These are phyloP conservation scores for Hylomyscus alleni DNA, from an alignment of 2,797 vertebrate species.

Conservation along the genomic window DNA sequence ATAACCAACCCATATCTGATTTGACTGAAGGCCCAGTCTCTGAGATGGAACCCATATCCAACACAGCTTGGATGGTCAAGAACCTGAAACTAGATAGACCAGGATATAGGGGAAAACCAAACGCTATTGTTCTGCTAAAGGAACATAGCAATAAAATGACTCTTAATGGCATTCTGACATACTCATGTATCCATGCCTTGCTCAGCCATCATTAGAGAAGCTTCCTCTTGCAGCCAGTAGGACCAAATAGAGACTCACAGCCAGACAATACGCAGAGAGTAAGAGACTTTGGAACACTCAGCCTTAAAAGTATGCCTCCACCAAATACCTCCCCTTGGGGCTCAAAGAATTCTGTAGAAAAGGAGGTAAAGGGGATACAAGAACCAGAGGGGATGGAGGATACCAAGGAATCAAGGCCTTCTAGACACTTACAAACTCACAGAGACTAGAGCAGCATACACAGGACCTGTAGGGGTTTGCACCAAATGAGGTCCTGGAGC, in stretches of 20 bases:
- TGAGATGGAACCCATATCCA: not conserved
- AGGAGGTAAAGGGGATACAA: not conserved
- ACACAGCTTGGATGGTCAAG: not conserved
- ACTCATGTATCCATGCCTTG: not conserved
- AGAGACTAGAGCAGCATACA: not conserved
- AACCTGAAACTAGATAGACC: not conserved
- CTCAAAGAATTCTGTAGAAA: not conserved
- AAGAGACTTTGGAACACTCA: not conserved
- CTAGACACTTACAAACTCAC: not conserved
- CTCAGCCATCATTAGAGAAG: not conserved
- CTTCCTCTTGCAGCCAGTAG: not conserved
- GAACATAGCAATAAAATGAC: not conserved
- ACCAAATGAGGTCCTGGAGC: not conserved
- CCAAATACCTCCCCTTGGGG: not conserved
- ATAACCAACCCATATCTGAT: not conserved
- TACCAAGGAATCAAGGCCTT: not conserved
- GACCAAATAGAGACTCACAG: not conserved
- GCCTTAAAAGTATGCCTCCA: not conserved
- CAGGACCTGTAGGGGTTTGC: not conserved
- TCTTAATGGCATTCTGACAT: too few species aligned
- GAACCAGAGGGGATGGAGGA: not conserved
- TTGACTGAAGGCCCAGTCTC: not conserved
- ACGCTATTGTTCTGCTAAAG: not conserved
- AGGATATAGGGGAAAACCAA: not conserved
- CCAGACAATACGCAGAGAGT: not conserved